These are phyloP conservation scores for Pitangus sulphuratus DNA, from an alignment of 2,797 vertebrate genomes.

Conservation along the genomic window DNA sequence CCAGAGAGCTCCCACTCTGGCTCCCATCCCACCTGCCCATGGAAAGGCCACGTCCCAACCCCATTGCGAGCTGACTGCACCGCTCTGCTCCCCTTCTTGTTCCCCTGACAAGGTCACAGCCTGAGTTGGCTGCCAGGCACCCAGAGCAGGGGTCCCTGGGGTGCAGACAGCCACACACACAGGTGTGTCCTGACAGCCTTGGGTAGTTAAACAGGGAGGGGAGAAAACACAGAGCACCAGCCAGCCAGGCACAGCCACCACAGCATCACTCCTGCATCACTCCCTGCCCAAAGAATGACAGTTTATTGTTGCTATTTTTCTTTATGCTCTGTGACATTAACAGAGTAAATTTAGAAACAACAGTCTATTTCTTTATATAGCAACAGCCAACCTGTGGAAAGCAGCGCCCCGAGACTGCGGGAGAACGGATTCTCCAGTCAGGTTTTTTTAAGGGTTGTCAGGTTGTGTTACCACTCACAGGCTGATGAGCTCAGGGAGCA, in stretches of 20 bases:
- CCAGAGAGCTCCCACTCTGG: not conserved
- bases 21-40: fast-evolving
- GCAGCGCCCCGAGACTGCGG: not conserved
- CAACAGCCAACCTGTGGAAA: not conserved
- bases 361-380: not conserved
- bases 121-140: fast-evolving
- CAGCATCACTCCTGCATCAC: not conserved
- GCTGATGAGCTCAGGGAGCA: not conserved
- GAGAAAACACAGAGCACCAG: fast-evolving
- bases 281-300: not conserved
- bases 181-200: fast-evolving
- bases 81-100: fast-evolving
- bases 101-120: fast-evolving
- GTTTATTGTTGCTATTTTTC: not conserved
- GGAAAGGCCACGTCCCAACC: fast-evolving
- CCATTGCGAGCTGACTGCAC: fast-evolving
- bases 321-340: not conserved
- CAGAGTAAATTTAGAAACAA: not conserved
- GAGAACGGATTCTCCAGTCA: not conserved
- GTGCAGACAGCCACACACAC: not conserved
- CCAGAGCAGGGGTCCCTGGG: fast-evolving
- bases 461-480: fast-evolving
- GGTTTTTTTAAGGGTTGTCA: not conserved
- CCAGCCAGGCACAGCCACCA: fast-evolving
- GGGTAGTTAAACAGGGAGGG: not conserved